A percentile compares a stretch with the other conserved stretches of the same genome.
These are phyloP conservation scores for Mormyrus proboscirostris DNA, from an alignment of 2,797 vertebrate genomes.

Conservation along the genomic window DNA sequence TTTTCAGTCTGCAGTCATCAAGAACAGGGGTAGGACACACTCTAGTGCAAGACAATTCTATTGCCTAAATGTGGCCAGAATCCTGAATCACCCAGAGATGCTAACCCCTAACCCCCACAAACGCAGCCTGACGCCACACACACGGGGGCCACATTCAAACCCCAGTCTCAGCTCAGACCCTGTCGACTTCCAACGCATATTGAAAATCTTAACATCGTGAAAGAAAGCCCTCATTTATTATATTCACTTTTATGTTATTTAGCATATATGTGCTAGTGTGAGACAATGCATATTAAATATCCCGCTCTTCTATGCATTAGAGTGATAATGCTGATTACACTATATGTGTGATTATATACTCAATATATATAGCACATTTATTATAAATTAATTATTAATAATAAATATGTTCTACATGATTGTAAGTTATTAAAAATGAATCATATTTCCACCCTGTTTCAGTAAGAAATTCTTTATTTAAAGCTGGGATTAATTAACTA, in stretches of 20 bases:
- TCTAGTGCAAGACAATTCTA: not conserved
- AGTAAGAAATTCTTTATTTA: not conserved
- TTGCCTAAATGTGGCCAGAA: not conserved
- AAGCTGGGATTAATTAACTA: not conserved
- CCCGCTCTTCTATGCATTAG: too few species aligned
- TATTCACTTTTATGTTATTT: not conserved
- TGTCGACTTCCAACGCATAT: not conserved
- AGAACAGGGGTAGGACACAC: not conserved
- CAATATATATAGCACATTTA: not conserved
- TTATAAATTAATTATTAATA: not conserved
- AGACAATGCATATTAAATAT: too few species aligned
- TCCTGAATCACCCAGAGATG: not conserved
- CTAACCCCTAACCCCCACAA: not conserved
- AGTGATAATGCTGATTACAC: not conserved
- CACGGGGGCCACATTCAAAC: not conserved
- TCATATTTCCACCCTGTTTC: not conserved
- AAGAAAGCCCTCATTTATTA: not conserved
- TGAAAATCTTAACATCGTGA: not conserved
- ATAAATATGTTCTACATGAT: not conserved
- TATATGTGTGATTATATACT: not conserved
- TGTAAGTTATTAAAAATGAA: not conserved
- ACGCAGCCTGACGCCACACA: not conserved
- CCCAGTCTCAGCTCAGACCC: not conserved
- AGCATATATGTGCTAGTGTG: not conserved
- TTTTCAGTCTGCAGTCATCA: not conserved